phyloP scores from a whole-genome alignment of 1,140 invertebrate genomes.

The Homarus americanus region DNA sequence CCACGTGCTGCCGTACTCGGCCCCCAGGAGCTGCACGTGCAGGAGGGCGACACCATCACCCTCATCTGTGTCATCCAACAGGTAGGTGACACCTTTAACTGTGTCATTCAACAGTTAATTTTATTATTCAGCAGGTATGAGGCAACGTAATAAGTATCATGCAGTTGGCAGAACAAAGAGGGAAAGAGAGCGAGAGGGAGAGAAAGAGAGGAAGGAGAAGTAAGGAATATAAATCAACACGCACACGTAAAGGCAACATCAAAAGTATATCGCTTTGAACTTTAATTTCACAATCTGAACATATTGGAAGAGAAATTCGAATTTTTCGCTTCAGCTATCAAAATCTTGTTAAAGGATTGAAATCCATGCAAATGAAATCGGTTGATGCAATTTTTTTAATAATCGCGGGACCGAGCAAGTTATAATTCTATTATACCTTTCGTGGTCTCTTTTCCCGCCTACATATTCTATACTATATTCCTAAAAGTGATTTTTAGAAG shows the following conservation, averaged over 20 bases:
- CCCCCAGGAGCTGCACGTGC: conserved; percentile 50
- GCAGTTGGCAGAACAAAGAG: background rate
- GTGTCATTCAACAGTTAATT: conserved; percentile 33
- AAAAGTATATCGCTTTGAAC: background rate
- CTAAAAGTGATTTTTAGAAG: too few relatives aligned
- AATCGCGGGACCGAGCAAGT: background rate
- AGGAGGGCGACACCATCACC: conserved; percentile 51
- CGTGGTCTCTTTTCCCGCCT: background rate
- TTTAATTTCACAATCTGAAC: background rate
- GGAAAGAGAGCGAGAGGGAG: conserved; percentile 17
- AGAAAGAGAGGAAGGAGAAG: background rate
- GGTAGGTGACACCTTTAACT: conserved; percentile 31
- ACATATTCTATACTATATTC: too few relatives aligned
- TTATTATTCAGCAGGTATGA: background rate
- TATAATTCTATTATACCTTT: background rate
- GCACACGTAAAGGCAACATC: background rate
- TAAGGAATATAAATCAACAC: too few relatives aligned
- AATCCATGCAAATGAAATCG: background rate
- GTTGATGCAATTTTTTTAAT: background rate
- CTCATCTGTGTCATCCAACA: conserved; percentile 50
- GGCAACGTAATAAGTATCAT: background rate
- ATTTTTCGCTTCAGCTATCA: background rate
- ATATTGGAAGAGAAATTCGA: background rate
- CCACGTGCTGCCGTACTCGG: conserved; percentile 38
- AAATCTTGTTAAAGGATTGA: background rate